Evolutionary conservation across 1,140 invertebrate genomes (phyloP).

Genomic region (Tetramorium simillimum): DNA sequence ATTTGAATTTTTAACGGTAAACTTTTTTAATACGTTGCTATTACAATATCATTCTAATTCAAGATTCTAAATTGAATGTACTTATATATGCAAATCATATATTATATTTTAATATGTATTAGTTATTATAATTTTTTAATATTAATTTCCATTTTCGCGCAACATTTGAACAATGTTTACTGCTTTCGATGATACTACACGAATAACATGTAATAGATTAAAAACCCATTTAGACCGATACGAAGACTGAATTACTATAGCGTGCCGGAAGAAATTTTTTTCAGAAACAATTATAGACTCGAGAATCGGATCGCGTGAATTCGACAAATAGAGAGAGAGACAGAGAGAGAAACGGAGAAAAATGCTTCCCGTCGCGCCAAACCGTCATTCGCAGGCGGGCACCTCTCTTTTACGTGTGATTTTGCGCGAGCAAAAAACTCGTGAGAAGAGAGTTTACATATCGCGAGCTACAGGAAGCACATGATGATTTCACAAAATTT

Average conservation of each 20-base stretch:
- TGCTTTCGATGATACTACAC: not conserved
- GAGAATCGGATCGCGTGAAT: constrained; percentile 62
- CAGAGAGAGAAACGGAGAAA: constrained; percentile 32
- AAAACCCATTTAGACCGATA: constrained; percentile 51
- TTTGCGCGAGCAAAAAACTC: constrained; percentile 20
- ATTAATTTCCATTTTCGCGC: not conserved
- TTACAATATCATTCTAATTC: not conserved
- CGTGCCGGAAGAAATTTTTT: constrained; percentile 36
- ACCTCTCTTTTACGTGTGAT: constrained; percentile 50
- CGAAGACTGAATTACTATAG: not conserved
- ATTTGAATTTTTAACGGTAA: not conserved
- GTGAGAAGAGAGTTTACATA: constrained; percentile 21
- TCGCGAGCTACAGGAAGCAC: not conserved
- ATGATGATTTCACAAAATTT: constrained; percentile 34
- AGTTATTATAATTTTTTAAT: not conserved
- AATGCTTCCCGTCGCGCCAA: constrained; percentile 38
- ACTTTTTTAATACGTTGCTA: not conserved
- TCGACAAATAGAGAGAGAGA: constrained; percentile 42
- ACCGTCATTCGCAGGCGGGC: constrained; percentile 40
- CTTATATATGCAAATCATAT: not conserved
- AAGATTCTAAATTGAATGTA: not conserved
- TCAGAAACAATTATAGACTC: constrained; percentile 55
- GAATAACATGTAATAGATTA: constrained; percentile 20
- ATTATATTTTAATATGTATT: not conserved
- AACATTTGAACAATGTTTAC: not conserved